These are phyloP conservation scores for Agonum fuliginosum DNA, from an alignment of 2,888 invertebrate genomes.

Conservation along the genomic window DNA sequence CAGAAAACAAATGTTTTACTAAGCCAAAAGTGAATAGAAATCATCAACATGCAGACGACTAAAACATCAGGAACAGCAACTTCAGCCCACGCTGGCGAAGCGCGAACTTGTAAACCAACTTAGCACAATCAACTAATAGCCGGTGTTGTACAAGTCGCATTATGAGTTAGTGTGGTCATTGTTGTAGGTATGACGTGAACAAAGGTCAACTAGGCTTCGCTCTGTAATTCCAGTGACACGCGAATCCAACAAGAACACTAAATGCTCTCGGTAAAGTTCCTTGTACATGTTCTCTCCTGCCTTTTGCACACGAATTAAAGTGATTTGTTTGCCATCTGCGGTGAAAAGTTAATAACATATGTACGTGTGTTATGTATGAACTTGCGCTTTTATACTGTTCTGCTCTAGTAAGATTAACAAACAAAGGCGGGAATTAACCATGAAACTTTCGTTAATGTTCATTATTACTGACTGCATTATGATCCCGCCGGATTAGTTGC, in stretches of 20 bases:
- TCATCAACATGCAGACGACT: slow-evolving; percentile 29
- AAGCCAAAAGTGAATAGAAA: slow-evolving; percentile 18
- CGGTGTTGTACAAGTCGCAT: slow-evolving; percentile 19
- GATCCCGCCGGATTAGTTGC: background rate
- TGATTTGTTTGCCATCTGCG: slow-evolving; percentile 32
- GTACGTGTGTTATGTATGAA: slow-evolving; percentile 23
- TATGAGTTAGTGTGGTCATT: slow-evolving; percentile 47
- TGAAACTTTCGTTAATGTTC: slow-evolving; percentile 11
- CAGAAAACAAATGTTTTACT: slow-evolving; percentile 12
- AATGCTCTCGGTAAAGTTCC: background rate
- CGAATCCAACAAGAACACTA: slow-evolving; percentile 9
- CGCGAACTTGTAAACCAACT: slow-evolving; percentile 51
- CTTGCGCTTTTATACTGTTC: slow-evolving; percentile 27
- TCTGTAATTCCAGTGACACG: slow-evolving; percentile 30
- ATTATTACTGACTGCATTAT: background rate
- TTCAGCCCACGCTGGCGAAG: background rate
- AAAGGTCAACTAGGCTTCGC: slow-evolving; percentile 32
- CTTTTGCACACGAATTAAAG: slow-evolving; percentile 30
- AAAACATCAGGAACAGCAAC: background rate
- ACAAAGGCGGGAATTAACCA: slow-evolving; percentile 36
- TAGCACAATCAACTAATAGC: slow-evolving; percentile 48
- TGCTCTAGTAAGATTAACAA: slow-evolving; percentile 33
- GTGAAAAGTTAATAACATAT: slow-evolving; percentile 40
- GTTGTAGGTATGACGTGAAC: slow-evolving; percentile 41
- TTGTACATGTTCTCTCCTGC: slow-evolving; percentile 1